Evolutionary conservation across 2,888 invertebrate genomes (phyloP), one percentile per base, ranked within the genome.

Genomic region (Melanostoma mellinum): DNA sequence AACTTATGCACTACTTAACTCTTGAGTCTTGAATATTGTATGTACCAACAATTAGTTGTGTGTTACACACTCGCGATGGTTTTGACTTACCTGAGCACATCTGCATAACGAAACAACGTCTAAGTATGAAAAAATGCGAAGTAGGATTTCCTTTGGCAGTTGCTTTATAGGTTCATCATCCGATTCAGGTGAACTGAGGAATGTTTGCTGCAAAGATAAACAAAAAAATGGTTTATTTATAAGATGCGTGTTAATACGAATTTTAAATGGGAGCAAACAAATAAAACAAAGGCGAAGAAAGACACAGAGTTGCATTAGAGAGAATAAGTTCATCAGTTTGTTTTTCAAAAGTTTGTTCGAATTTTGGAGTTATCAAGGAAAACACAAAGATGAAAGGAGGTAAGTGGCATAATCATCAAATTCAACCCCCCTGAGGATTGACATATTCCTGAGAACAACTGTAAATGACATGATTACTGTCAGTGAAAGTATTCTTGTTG

Each of bases 51-150:
- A 72, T 68, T 35, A 20, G 35, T 48, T 20, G 20, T 61, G 9
- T 60, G 33, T 61, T 48, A 33, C 9, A 10, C 40, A 40, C 8
- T 35, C 3, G 10, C 20, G 52, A n/a, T 20, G 20, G 20, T 65
- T 52, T 86, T 87, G 89, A 87, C 92, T 93, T 87, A 96, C 97
- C 93, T 98, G 98, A 85, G 98, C 98, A 93, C 98, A 98, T 87
- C 98, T 94, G 90, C 99, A 99, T 87, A 99, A 92, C 9, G 98
- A 97, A 40, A 98, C 96, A 60, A 99, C 98, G 91, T 99, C 99
- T 90, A 99, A 93, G 91, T 97, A 99, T 42, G 99, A 99, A 89
- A 98, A 95, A 90, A 98, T 97, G 90, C 97, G 94, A 88, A 99
- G 93, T 78, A 99, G 93, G 87, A 99, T 93, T 93, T 99, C 99